Base-by-base conservation (phyloP, 2,888 invertebrate genomes). In the Drosophila basisetae region DNA sequence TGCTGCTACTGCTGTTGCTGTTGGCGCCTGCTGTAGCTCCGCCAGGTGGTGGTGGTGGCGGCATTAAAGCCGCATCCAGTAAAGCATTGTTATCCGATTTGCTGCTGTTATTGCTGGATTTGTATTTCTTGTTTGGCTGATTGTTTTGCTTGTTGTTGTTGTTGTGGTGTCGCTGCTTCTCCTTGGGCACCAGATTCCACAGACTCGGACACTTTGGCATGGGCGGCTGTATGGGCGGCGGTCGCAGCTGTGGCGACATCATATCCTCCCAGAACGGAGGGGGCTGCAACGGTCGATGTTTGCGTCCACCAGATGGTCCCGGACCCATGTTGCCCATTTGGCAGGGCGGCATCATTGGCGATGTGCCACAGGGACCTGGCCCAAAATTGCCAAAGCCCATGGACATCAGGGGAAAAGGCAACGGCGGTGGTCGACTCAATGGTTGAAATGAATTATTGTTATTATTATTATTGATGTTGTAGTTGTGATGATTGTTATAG, bases 261-360 rank as follows among this genome's bases (percentile, higher is more conserved):
- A 88, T 83, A 41, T 88, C 87, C 49, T 90, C 86, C 87, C 87
- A 88, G 53, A 88, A 88, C 2, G 89, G 90, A 1, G 87, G 87
- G 30, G 90, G 89, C 39, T 90, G 88, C 52, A 87, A 22, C 0
- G 86, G 78, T 10, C 83, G 69, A 22, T 78, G 70, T 1, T 68
- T 71, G 16, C 70, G 70, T 25, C 58, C 58, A 10, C 58, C 58
- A 16, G 22, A 31, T 3, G 64, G 41, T 2, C 69, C 65, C 1
- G 64, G 64, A 1, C 63, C 54, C 64, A 77, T 63, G 2, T 67
- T 69, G 0, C 76, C 70, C 54, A 76, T 71, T 9, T 61, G 69
- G 30, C 68, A 56, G 5, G 76, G 69, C 7, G 65, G 53, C 65
- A 76, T 76, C 69, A 81, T 74, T 9, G 64, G 56, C 0, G 78